These are phyloP conservation scores for Schizothorax lantsangensis DNA, from an alignment of 2,797 vertebrate genomes.

Conservation along the genomic window DNA sequence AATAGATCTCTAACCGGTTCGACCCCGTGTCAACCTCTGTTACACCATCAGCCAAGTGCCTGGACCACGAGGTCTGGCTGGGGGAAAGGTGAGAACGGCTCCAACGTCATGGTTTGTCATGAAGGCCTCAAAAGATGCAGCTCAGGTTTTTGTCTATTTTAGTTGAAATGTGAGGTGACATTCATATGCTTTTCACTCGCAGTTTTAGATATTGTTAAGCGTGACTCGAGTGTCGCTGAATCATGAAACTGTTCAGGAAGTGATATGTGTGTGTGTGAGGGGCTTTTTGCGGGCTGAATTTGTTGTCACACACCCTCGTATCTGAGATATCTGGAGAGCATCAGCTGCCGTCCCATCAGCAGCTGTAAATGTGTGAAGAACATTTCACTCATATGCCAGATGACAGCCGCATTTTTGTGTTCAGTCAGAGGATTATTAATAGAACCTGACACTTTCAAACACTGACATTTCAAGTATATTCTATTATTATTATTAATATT, in stretches of 20 bases:
- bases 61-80: slow-evolving; percentile 49
- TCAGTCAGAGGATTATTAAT: neutral
- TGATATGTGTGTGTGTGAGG: neutral
- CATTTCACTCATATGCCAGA: slow-evolving; percentile 42
- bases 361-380: slow-evolving; percentile 50
- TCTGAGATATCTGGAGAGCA: slow-evolving; percentile 44
- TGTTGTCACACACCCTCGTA: slow-evolving; percentile 46
- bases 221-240: neutral
- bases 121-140: neutral
- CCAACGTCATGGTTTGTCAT: slow-evolving; percentile 63
- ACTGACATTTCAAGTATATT: neutral
- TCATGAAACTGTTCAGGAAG: neutral
- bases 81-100: slow-evolving; percentile 66
- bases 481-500: neutral
- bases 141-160: slow-evolving; percentile 66
- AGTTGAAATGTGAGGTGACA: slow-evolving; percentile 20
- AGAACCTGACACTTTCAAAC: neutral
- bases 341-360: slow-evolving; percentile 25
- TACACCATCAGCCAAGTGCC: neutral
- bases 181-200: neutral
- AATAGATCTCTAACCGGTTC: slow-evolving; percentile 63
- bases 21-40: slow-evolving; percentile 34
- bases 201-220: neutral
- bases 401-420: slow-evolving; percentile 22
- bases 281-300: slow-evolving; percentile 5